These are phyloP conservation scores for Cephalophus harveyi DNA, from an alignment of 2,113 vertebrate species.

Conservation along the genomic window DNA sequence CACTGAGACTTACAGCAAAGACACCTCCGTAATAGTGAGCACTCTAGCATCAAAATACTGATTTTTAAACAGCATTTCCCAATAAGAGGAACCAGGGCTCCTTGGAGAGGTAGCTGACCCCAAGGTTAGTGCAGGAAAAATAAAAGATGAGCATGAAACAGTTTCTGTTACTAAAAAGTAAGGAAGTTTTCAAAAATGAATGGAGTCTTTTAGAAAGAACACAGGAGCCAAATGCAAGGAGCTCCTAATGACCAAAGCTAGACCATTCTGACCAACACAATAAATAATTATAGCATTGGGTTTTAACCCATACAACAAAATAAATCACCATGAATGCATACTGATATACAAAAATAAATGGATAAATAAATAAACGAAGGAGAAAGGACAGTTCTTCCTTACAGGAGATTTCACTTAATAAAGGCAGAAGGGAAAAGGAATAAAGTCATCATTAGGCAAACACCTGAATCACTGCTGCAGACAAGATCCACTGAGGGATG, in stretches of 20 bases:
- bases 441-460: neutral
- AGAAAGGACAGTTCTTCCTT: neutral
- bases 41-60: neutral
- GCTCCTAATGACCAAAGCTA: neutral
- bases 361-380: neutral
- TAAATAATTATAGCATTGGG: neutral
- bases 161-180: neutral
- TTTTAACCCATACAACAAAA: neutral
- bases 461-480: neutral
- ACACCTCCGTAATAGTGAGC: neutral
- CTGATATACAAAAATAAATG: neutral
- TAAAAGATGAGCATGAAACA: neutral
- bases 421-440: neutral
- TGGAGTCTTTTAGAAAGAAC: neutral
- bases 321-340: neutral
- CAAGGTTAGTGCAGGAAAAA: neutral
- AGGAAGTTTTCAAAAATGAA: neutral
- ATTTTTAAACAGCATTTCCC: neutral
- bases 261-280: neutral
- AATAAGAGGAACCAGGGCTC: neutral
- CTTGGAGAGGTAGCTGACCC: neutral
- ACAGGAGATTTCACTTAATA: neutral
- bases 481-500: neutral
- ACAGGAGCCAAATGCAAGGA: neutral
- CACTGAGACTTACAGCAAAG: neutral